Base-by-base conservation (phyloP, 1,140 invertebrate species). In the Euura saliciscinereae region DNA sequence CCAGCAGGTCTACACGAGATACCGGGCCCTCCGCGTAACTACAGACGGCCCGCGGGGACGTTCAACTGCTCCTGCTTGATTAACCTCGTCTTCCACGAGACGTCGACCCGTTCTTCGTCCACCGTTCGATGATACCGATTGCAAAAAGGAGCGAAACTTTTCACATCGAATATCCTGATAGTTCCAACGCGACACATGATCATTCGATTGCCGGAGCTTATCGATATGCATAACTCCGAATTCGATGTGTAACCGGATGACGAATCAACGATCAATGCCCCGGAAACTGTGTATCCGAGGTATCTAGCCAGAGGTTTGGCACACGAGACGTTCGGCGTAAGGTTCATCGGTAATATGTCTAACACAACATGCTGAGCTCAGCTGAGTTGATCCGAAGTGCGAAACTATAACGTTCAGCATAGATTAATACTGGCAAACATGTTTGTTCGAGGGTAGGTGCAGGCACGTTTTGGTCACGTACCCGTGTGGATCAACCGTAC, bases 1-100 rank as follows among this genome's bases (percentile, higher is more conserved):
- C 51, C 51, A 59, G 51, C 51, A 59, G 13, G 51, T 8, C 51
- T 59, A n/a, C 6, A 6, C 13, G 51, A 3, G 13, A n/a, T 8
- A 59, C 8, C 51, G 51, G 51, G 13, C 51, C 51, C 51, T 59
- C 51, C 8, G 51, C 51, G 51, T 59, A 59, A 59, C 8, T 59
- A n/a, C 51, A 59, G 51, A 59, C 51, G 13, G 51, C 51, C 51
- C 13, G 51, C 51, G 51, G 51, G 51, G 51, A 59, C 51, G 51
- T 59, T 59, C 51, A 59, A 59, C 51, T 59, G 51, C 51, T 59
- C 2, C 51, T 59, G 51, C 51, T 59, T 59, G 10, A 59, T 59
- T 59, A 59, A 59, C 51, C 51, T 8, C 3, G 51, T 59, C 51
- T 59, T 59, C 10, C 51, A 11, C 13, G 51, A 8, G 51, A 59